phyloP scores from a whole-genome alignment of 2,888 invertebrate species.

The Caenorhabditis sulstoni region DNA sequence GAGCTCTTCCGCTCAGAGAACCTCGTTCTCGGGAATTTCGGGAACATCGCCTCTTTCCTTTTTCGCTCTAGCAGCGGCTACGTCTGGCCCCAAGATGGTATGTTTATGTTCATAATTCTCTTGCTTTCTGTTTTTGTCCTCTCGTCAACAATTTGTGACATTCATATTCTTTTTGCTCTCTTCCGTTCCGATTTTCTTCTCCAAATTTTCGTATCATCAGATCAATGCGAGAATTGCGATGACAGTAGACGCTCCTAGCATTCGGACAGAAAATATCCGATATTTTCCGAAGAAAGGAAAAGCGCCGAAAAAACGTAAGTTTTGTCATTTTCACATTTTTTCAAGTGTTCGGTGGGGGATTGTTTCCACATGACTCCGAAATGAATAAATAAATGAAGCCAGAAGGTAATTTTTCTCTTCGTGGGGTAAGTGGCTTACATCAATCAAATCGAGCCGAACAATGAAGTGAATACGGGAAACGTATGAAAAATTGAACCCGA shows the following conservation, averaged over 20 bases:
- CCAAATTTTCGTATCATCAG: conserved; percentile 36
- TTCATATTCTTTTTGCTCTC: conserved; percentile 25
- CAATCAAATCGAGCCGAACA: conserved; percentile 26
- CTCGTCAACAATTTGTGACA: conserved; percentile 14
- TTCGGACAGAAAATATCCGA: conserved; percentile 76
- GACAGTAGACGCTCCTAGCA: conserved; percentile 74
- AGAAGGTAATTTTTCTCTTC: conserved; percentile 34
- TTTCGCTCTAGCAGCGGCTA: conserved; percentile 55
- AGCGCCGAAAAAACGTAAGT: conserved; percentile 69
- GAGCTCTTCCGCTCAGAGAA: conserved; percentile 42
- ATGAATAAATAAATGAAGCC: not conserved
- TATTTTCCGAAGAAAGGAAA: conserved; percentile 75
- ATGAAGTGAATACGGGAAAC: conserved; percentile 14
- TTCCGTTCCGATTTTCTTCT: conserved; percentile 5
- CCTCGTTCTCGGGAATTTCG: conserved; percentile 25
- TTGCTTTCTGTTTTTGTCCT: conserved; percentile 33
- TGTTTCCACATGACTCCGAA: too few relatives aligned
- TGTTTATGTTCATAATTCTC: conserved; percentile 38
- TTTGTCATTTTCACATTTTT: conserved; percentile 8
- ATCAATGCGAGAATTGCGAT: conserved; percentile 71
- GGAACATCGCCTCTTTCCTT: conserved; percentile 59
- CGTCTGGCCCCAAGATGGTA: conserved; percentile 56
- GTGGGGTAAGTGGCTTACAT: conserved; percentile 36
- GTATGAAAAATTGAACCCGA: conserved; percentile 42
- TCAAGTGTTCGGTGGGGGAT: too few relatives aligned